phyloP scores from a whole-genome alignment of 2,797 vertebrate species.

The Phylloscopus collybita region DNA sequence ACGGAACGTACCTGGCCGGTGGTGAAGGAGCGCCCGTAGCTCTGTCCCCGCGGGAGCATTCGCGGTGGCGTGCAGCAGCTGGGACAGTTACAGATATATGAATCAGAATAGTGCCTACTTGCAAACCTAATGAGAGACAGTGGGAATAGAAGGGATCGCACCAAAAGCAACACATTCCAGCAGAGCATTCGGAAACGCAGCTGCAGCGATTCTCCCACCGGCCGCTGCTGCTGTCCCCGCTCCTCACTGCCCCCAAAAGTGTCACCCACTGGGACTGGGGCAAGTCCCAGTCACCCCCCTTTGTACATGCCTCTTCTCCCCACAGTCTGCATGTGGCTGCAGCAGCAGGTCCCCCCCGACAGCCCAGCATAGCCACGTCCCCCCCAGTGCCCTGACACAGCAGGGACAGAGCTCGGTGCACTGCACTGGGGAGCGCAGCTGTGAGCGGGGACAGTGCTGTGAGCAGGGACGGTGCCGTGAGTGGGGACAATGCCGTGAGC shows the following conservation, averaged over 20 bases:
- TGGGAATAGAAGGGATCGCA: conserved; percentile 56
- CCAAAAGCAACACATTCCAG: conserved; percentile 60
- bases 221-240: neutral
- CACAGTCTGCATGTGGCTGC: rapidly evolving
- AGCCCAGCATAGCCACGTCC: neutral
- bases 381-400: neutral
- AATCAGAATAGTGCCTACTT: conserved; percentile 88
- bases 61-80: conserved; percentile 89
- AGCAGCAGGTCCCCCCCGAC: neutral
- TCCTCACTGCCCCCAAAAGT: neutral
- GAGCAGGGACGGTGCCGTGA: neutral
- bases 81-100: conserved; percentile 86
- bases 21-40: conserved; percentile 95
- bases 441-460: rapidly evolving
- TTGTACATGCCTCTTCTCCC: neutral
- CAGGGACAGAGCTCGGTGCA: neutral
- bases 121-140: conserved; percentile 83
- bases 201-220: rapidly evolving
- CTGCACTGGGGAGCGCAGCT: neutral
- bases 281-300: rapidly evolving
- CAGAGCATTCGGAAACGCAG: neutral
- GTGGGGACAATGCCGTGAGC: neutral
- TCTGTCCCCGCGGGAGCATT: conserved; percentile 88
- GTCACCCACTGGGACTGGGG: neutral
- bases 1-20: conserved; percentile 87